Evolutionary conservation across 2,113 vertebrate genomes (phyloP), one percentile per base, ranked within the genome.

Genomic region (Sinocyclocheilus rhinocerous): DNA sequence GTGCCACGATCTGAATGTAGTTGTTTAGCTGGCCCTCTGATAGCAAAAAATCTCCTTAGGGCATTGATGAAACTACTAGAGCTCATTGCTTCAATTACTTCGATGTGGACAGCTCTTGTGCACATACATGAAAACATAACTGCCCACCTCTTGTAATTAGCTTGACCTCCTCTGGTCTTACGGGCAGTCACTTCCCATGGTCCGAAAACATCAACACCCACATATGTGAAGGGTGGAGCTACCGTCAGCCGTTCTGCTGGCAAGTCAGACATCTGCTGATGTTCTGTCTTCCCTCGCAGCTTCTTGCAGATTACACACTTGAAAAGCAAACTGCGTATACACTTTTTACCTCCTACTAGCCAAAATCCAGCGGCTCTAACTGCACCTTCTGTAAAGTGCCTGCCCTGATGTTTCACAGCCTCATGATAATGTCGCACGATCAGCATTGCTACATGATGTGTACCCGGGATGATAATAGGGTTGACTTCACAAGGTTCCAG

Each of bases 1-100:
- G 22, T 26, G 10, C 24, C 61, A 13, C 4, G 11, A 65, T 65
- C 61, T 26, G 24, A 65, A 26, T 65, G 24, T 10, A 63, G 10
- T 26, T 73, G 36, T 45, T 73, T 73, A 73, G 0, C 70, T n/a
- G 70, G 70, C 20, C 70, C 70, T 73, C 70, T 73, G 70, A 73
- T 73, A 0, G 8, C 20, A n/a, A 65, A 65, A 65, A 13, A 65
- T 65, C n/a, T 73, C 9, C 70, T 73, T 45, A 42, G 7, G 15
- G 33, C 69, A 39, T 72, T 22, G 16, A 72, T 72, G 33, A 72
- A 72, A 72, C 33, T 39, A 39, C 69, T 72, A 39, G 69, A 72
- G 69, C 69, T 72, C 33, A 72, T 72, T 72, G 69, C 69, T 22
- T 72, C 16, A 1, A 39, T 72, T 20, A 39, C 69, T 72, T 22